phyloP scores from a whole-genome alignment of 2,888 invertebrate genomes.

The Eupithecia subumbrata region DNA sequence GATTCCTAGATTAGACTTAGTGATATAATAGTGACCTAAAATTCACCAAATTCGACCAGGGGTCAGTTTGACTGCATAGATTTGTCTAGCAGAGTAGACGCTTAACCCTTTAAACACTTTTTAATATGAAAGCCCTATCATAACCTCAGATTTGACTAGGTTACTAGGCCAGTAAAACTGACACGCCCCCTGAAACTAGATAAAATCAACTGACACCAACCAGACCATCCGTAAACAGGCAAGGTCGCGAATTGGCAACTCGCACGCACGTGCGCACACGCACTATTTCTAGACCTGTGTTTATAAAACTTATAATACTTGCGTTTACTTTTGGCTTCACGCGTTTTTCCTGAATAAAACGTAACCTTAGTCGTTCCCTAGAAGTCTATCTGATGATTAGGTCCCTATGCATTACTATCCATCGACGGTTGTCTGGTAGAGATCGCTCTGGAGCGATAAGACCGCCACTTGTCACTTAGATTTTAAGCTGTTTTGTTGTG shows the following conservation, averaged over 20 bases:
- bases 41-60: neutral
- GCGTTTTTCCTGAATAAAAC: neutral
- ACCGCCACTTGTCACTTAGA: too few species aligned
- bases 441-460: too few species aligned
- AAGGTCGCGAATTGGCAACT: conserved; percentile 33
- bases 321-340: neutral
- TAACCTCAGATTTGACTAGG: neutral
- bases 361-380: neutral
- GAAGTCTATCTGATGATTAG: neutral
- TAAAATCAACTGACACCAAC: conserved; percentile 20
- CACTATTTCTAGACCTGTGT: conserved; percentile 33
- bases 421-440: too few species aligned
- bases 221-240: conserved; percentile 36
- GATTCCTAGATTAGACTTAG: neutral
- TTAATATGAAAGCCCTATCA: neutral
- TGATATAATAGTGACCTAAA: neutral
- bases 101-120: neutral
- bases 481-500: too few species aligned
- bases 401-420: too few species aligned
- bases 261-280: conserved; percentile 23
- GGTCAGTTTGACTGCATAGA: neutral
- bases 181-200: conserved; percentile 12
- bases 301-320: conserved; percentile 20
- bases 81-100: neutral
- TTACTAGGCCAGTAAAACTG: neutral